Evolutionary conservation across 2,797 vertebrate species (phyloP).

Genomic region (Eidolon dupreanum): DNA sequence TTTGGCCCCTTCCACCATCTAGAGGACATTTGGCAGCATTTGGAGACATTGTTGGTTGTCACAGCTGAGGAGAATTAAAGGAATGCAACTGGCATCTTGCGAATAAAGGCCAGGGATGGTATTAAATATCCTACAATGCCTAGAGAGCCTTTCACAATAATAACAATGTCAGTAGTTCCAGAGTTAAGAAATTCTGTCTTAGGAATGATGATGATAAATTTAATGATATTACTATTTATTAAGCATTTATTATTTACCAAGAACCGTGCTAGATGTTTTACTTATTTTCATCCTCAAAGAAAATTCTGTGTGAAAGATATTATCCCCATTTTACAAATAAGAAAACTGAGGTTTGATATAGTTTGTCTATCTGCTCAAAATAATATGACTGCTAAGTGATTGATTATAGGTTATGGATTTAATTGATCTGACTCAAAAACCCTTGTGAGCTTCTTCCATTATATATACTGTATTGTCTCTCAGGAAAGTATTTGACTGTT

Average conservation of each 20-base stretch:
- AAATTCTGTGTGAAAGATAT: background rate
- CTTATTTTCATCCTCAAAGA: background rate
- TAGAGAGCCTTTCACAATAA: background rate
- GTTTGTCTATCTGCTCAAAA: background rate
- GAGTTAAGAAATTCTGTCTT: background rate
- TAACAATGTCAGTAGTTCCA: background rate
- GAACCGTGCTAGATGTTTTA: background rate
- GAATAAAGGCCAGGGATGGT: background rate
- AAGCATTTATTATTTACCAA: background rate
- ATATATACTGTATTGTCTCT: background rate
- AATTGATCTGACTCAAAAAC: background rate
- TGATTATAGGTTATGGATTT: background rate
- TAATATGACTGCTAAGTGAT: background rate
- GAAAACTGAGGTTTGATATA: background rate
- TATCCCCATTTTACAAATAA: background rate
- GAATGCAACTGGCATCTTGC: background rate
- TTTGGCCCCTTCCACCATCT: background rate
- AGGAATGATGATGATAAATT: background rate
- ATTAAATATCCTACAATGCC: background rate
- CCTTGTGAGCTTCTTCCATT: background rate
- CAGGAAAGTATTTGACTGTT: background rate
- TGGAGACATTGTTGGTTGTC: background rate
- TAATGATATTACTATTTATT: background rate
- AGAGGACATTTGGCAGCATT: background rate
- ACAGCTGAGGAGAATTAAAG: background rate